These are phyloP conservation scores for Coregonus ussuriensis DNA, from an alignment of 2,797 vertebrate genomes.

Conservation along the genomic window DNA sequence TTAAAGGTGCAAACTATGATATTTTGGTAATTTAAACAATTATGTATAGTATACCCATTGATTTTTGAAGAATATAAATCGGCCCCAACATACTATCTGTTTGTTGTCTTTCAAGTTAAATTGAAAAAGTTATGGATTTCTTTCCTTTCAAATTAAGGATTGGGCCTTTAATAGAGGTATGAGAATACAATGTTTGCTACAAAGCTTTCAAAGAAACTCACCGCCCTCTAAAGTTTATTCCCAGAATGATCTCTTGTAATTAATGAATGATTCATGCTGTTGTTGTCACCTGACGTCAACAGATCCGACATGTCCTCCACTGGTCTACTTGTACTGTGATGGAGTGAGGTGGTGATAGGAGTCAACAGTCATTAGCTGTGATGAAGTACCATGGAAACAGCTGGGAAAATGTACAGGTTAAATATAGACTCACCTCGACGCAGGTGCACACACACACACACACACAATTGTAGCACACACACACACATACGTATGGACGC, in stretches of 20 bases:
- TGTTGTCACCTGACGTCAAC: neutral
- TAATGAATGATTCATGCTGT: neutral
- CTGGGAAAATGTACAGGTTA: constrained; percentile 6
- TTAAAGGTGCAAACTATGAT: too few relatives aligned
- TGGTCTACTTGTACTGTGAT: neutral
- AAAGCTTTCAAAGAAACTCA: neutral
- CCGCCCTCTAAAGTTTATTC: neutral
- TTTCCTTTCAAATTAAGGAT: too few relatives aligned
- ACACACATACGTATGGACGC: neutral
- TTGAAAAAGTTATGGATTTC: too few relatives aligned
- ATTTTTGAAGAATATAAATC: too few relatives aligned
- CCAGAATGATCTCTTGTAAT: neutral
- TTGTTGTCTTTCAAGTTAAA: too few relatives aligned
- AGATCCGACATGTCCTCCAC: neutral
- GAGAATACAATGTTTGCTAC: too few relatives aligned
- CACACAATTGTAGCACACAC: constrained; percentile 1
- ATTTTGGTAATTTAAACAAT: too few relatives aligned
- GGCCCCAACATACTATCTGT: too few relatives aligned
- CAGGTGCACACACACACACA: neutral
- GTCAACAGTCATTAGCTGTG: constrained; percentile 13
- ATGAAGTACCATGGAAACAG: constrained; percentile 26
- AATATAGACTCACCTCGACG: neutral
- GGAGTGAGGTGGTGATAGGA: neutral
- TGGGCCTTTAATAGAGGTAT: too few relatives aligned
- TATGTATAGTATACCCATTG: too few relatives aligned